Evolutionary conservation across 2,113 vertebrate species (phyloP).

Genomic region (Semnornis frantzii): DNA sequence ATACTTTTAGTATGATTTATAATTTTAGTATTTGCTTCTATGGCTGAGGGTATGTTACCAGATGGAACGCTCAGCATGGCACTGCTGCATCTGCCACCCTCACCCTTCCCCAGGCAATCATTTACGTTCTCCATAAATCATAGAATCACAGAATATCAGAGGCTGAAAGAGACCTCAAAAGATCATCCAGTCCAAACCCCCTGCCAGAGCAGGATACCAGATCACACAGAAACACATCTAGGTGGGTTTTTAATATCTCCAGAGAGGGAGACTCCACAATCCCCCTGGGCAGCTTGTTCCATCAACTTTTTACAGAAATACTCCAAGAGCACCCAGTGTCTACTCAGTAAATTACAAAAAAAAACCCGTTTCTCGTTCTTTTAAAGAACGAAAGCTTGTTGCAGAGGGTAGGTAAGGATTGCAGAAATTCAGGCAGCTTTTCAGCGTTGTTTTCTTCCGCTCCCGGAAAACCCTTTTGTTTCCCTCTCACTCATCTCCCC

Average conservation of each 20-base stretch:
- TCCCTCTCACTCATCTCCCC: too few species aligned
- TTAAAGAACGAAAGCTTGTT: neutral
- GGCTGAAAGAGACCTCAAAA: too few species aligned
- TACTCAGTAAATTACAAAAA: neutral
- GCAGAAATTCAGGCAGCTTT: neutral
- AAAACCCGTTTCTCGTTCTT: neutral
- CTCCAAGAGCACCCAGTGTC: rapidly evolving
- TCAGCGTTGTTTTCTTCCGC: neutral
- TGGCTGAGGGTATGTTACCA: rapidly evolving
- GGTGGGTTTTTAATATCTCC: too few species aligned
- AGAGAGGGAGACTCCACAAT: too few species aligned
- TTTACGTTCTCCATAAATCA: constrained; percentile 23
- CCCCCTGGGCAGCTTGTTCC: too few species aligned
- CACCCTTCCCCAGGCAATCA: neutral
- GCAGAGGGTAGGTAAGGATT: neutral
- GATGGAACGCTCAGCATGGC: rapidly evolving
- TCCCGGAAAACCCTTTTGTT: neutral
- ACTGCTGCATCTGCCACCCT: neutral
- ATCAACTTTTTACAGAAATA: neutral
- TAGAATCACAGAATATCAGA: neutral
- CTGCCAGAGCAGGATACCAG: too few species aligned
- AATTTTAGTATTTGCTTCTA: neutral
- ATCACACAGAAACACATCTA: too few species aligned
- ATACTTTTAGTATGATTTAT: neutral
- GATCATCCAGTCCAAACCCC: too few species aligned